A percentile compares a stretch with the other conserved stretches of the same genome.
phyloP scores from a whole-genome alignment of 2,888 invertebrate species.

The Gymnocheta viridis region DNA sequence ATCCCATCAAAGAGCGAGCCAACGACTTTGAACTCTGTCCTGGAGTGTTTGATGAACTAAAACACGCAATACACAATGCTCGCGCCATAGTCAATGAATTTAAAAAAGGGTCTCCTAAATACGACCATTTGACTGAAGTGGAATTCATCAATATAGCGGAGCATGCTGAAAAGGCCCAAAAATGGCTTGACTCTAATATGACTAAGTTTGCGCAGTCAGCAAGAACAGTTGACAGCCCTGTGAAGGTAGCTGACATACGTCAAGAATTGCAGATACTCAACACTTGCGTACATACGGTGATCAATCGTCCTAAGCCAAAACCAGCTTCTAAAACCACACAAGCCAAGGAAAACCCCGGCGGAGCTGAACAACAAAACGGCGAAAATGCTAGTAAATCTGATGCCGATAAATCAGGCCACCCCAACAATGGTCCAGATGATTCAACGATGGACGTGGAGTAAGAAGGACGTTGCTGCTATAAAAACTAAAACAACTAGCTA shows the following conservation, averaged over 20 bases:
- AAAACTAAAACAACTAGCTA: constrained; percentile 33
- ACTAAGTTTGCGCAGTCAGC: constrained; percentile 86
- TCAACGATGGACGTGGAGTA: constrained; percentile 81
- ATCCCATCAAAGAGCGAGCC: constrained; percentile 93
- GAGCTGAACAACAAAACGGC: constrained; percentile 75
- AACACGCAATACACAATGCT: constrained; percentile 89
- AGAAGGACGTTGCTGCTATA: constrained; percentile 28
- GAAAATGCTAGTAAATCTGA: constrained; percentile 69
- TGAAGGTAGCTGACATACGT: constrained; percentile 90
- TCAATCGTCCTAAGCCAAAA: constrained; percentile 96
- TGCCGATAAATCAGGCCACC: constrained; percentile 68
- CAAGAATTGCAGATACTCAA: constrained; percentile 87
- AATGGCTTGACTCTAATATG: constrained; percentile 92
- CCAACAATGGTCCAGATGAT: constrained; percentile 75
- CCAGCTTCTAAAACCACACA: constrained; percentile 82
- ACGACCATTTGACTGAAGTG: constrained; percentile 90
- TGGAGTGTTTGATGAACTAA: constrained; percentile 90
- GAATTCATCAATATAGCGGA: constrained; percentile 90
- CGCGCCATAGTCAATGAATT: constrained; percentile 90
- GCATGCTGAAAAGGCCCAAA: constrained; percentile 87
- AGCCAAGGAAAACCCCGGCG: constrained; percentile 75
- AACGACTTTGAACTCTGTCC: constrained; percentile 92
- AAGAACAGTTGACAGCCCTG: constrained; percentile 88
- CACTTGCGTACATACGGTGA: constrained; percentile 86
- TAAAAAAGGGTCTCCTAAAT: constrained; percentile 88